These are phyloP conservation scores for Rhyacophila brunnea DNA, from an alignment of 1,140 invertebrate genomes.

Conservation along the genomic window DNA sequence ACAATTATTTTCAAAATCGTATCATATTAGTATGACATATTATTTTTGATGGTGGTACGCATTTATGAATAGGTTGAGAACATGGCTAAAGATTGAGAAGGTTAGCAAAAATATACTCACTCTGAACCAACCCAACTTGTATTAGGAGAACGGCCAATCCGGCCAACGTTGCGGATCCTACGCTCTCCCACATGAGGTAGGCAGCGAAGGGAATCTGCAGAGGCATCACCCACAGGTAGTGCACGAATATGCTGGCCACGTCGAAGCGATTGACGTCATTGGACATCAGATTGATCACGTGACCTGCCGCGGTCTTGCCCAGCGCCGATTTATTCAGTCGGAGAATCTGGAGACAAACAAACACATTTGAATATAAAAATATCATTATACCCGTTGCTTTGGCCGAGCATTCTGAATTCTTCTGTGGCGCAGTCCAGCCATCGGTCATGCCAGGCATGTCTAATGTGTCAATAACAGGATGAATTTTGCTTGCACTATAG, in stretches of 20 bases:
- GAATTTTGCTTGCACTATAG: too few relatives aligned
- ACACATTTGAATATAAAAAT: not conserved
- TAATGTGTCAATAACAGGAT: too few relatives aligned
- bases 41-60: too few relatives aligned
- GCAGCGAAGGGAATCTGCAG: constrained; percentile 64
- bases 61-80: too few relatives aligned
- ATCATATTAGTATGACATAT: too few relatives aligned
- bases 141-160: constrained; percentile 61
- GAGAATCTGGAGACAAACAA: constrained; percentile 45
- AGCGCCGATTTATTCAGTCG: constrained; percentile 61
- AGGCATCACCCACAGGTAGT: constrained; percentile 74
- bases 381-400: not conserved
- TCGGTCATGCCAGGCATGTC: too few relatives aligned
- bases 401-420: too few relatives aligned
- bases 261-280: constrained; percentile 75
- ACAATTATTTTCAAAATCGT: too few relatives aligned
- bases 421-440: too few relatives aligned
- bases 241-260: constrained; percentile 52
- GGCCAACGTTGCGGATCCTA: constrained; percentile 58
- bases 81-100: too few relatives aligned
- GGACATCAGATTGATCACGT: constrained; percentile 84
- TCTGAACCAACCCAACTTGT: constrained; percentile 66
- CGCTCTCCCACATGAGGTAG: constrained; percentile 63
- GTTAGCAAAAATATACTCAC: constrained; percentile 40
- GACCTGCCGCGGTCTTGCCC: constrained; percentile 74